Evolutionary conservation across 2,113 vertebrate species (phyloP).

Genomic region (Stomatorhinus ivindoensis): DNA sequence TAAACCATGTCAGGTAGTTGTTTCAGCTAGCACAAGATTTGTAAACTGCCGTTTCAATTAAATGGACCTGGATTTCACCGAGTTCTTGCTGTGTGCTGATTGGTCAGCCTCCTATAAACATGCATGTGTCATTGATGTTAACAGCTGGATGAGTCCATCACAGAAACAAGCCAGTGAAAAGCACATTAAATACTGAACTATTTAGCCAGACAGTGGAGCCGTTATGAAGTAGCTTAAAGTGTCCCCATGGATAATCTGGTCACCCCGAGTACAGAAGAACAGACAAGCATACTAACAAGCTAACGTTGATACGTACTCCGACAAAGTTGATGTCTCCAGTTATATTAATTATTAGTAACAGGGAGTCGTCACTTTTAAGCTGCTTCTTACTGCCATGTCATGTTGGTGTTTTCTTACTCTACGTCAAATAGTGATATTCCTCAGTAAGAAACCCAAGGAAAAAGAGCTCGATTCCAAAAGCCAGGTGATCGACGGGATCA

Average conservation of each 20-base stretch:
- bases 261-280: neutral
- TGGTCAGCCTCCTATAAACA: neutral
- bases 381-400: neutral
- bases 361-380: neutral
- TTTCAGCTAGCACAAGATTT: neutral
- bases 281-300: neutral
- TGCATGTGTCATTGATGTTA: neutral
- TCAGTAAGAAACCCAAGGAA: constrained; percentile 78
- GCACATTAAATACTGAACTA: neutral
- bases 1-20: neutral
- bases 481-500: constrained; percentile 76
- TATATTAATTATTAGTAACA: neutral
- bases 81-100: neutral
- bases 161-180: neutral
- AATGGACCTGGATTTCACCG: neutral
- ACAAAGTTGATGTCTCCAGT: neutral
- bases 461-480: constrained; percentile 75
- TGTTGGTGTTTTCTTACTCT: neutral
- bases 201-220: neutral
- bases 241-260: neutral
- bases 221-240: neutral
- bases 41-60: neutral
- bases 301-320: neutral
- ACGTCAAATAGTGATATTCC: constrained; percentile 65
- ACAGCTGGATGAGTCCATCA: neutral